These are phyloP conservation scores for Labroides dimidiatus DNA, from an alignment of 2,797 vertebrate species.

Conservation along the genomic window DNA sequence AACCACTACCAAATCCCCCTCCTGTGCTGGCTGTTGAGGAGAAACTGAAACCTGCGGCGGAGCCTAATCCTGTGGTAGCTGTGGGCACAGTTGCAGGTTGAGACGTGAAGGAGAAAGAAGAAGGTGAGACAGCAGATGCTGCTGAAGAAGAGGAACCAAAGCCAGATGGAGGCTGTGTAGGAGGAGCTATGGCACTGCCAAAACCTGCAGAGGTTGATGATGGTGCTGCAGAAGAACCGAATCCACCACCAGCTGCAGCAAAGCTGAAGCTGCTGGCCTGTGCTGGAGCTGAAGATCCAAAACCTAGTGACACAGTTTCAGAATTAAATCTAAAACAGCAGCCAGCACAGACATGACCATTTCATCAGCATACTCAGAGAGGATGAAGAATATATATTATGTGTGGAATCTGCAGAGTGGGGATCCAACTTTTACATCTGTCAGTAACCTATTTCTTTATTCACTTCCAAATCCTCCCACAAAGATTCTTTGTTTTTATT, in stretches of 20 bases:
- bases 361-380: neutral
- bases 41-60: constrained; percentile 72
- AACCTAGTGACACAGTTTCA: constrained; percentile 69
- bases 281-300: constrained; percentile 70
- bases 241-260: constrained; percentile 70
- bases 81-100: constrained; percentile 47
- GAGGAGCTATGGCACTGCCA: constrained; percentile 51
- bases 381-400: neutral
- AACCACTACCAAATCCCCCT: constrained; percentile 52
- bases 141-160: constrained; percentile 50
- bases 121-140: constrained; percentile 62
- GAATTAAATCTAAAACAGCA: neutral
- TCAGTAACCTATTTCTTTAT: no score
- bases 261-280: constrained; percentile 85
- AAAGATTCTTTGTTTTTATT: no score
- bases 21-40: constrained; percentile 27
- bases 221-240: constrained; percentile 52
- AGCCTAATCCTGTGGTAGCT: constrained; percentile 63
- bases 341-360: neutral
- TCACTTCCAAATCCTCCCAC: no score
- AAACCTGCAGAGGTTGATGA: constrained; percentile 66
- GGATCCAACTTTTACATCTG: no score
- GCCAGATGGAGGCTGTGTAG: constrained; percentile 68
- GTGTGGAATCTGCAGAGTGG: no score
- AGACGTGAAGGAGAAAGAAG: constrained; percentile 87